Conservation (phyloP, 2,888 invertebrate species). For the Zaprionus bogoriensis region DNA sequence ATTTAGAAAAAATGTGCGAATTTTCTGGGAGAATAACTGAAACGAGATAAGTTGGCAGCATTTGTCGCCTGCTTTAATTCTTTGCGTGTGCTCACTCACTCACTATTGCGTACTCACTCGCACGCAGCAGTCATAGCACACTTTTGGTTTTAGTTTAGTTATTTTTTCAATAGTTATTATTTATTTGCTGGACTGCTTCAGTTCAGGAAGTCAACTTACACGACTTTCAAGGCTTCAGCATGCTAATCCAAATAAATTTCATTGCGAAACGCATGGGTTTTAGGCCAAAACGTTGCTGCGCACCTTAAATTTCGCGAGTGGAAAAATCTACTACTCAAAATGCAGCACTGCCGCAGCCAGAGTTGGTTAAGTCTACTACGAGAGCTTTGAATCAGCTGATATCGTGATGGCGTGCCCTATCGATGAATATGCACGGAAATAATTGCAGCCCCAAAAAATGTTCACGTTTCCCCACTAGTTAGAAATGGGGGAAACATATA, state of each 20-base stretch:
- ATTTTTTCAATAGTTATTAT: constrained; percentile 23
- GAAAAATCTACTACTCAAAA: constrained; percentile 59
- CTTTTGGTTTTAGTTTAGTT: constrained; percentile 23
- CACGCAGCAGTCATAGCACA: constrained; percentile 24
- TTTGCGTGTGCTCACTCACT: constrained; percentile 33
- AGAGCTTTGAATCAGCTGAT: constrained; percentile 33
- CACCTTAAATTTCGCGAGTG: constrained; percentile 50
- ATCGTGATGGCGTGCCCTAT: no score
- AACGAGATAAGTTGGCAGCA: constrained; percentile 42
- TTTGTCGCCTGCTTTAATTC: constrained; percentile 31
- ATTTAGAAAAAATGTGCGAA: constrained; percentile 21
- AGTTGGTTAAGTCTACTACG: constrained; percentile 22
- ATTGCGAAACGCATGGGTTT: constrained; percentile 39
- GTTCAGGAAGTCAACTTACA: constrained; percentile 44
- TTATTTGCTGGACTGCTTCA: constrained; percentile 7
- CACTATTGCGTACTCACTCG: constrained; percentile 37
- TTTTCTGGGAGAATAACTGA: constrained; percentile 2
- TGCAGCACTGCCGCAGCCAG: constrained; percentile 45
- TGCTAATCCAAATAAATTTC: constrained; percentile 40
- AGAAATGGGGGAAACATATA: background rate
- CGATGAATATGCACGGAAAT: no score
- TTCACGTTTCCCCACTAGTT: background rate
- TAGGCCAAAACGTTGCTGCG: constrained; percentile 47
- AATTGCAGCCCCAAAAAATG: no score
- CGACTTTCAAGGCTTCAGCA: constrained; percentile 35